Conservation (phyloP, 2,113 vertebrate genomes). For the Mus pahari region DNA sequence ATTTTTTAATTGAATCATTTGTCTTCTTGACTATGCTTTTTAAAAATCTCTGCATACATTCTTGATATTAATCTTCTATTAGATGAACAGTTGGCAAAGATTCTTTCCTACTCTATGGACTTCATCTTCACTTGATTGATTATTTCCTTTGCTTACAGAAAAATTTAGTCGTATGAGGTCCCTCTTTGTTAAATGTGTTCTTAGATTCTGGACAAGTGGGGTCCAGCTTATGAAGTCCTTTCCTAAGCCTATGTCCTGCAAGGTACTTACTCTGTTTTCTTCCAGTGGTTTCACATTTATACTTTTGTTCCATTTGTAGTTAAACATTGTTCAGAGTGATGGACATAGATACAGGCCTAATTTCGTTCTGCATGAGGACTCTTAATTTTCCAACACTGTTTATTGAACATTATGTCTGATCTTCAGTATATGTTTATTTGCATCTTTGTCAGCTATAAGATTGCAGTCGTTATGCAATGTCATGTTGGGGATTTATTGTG, state of each 20-base stretch:
- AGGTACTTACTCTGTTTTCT: not conserved
- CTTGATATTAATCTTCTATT: not conserved
- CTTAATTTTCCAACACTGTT: not conserved
- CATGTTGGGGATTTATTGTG: not conserved
- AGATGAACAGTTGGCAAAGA: not conserved
- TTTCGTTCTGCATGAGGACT: not conserved
- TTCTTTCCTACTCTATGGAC: not conserved
- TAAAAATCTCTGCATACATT: not conserved
- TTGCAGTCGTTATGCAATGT: not conserved
- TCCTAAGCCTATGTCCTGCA: not conserved
- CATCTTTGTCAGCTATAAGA: not conserved
- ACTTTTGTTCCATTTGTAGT: not conserved
- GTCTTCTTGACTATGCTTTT: not conserved
- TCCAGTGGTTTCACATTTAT: not conserved
- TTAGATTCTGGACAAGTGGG: not conserved
- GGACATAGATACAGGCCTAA: not conserved
- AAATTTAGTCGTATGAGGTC: not conserved
- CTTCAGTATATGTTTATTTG: not conserved
- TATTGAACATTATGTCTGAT: not conserved
- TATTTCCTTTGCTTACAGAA: not conserved
- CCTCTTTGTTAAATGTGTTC: not conserved
- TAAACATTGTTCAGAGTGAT: not conserved
- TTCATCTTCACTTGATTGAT: not conserved
- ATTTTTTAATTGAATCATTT: not conserved
- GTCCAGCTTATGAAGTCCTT: not conserved